phyloP scores from a whole-genome alignment of 2,888 invertebrate genomes.

The Eueremaeus valkanovi region DNA sequence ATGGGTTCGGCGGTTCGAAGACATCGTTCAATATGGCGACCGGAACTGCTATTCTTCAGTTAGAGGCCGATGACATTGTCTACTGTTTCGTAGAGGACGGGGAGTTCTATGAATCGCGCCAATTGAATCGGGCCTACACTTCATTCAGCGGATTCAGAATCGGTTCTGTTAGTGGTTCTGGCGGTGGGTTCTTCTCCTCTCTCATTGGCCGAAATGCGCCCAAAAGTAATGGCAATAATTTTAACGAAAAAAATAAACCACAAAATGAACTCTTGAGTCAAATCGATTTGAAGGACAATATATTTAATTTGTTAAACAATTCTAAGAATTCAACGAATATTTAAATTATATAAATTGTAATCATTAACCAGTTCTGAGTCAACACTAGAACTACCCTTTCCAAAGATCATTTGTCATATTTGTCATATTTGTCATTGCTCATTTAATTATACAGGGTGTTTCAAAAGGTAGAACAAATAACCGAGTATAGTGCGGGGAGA shows the following conservation, averaged over 20 bases:
- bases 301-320: background rate
- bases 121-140: constrained; percentile 39
- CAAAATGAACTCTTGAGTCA: background rate
- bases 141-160: constrained; percentile 34
- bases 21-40: constrained; percentile 23
- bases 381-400: too few relatives aligned
- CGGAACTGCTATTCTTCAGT: constrained; percentile 26
- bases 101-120: constrained; percentile 37
- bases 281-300: background rate
- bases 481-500: too few relatives aligned
- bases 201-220: background rate
- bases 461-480: too few relatives aligned
- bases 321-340: background rate
- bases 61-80: constrained; percentile 40
- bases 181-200: background rate
- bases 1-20: constrained; percentile 18
- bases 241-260: background rate
- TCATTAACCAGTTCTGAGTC: too few relatives aligned
- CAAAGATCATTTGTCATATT: too few relatives aligned
- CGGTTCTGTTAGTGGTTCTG: background rate
- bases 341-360: too few relatives aligned
- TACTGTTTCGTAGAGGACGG: constrained; percentile 42
- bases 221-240: background rate
- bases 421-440: too few relatives aligned
- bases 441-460: too few relatives aligned